Evolutionary conservation across 2,888 invertebrate species (phyloP), one percentile per base, ranked within the genome.

Genomic region (Drosophila phalerata): DNA sequence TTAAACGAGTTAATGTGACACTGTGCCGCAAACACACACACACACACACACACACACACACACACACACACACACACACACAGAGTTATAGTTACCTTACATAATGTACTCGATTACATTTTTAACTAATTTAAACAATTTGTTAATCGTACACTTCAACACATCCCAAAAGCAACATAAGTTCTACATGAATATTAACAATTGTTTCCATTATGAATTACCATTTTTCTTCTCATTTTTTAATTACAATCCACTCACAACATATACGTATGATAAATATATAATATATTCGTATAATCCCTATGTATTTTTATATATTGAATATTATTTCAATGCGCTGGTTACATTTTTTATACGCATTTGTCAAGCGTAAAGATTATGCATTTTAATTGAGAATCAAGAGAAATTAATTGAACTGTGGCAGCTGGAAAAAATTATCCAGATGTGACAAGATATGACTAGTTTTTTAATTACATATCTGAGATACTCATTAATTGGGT

Each of bases 1-100:
- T 83, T 73, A 83, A 83, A 74, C 75, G 69, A 76, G 76, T 76
- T 76, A 76, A 76, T 74, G 76, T 65, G 79, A 76, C 75, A 78
- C 75, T 64, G 28, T 60, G 53, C 42, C 55, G 32, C 38, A 61
- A 55, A 62, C 30, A 38, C 32, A 53, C 17, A 61, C 61, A 62
- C 30, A 38, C 32, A 49, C 17, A 42, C n/a, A 34, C 37, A 42
- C 25, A 61, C 45, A 15, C 15, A 19, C 9, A 48, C 13, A 60
- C 34, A 51, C 22, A 45, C 13, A 13, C 13, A 60, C 34, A 51
- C 22, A 45, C 13, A 13, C 5, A 52, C n/a, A 52, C 9, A 37
- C 6, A 38, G 2, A 15, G 5, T 40, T 45, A 34, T 3, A 53
- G 52, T 30, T 58, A 51, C 40, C 57, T 53, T 49, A 34, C 52